Evolutionary conservation across 2,797 vertebrate species (phyloP).

Genomic region (Orientallactaga sibirica): DNA sequence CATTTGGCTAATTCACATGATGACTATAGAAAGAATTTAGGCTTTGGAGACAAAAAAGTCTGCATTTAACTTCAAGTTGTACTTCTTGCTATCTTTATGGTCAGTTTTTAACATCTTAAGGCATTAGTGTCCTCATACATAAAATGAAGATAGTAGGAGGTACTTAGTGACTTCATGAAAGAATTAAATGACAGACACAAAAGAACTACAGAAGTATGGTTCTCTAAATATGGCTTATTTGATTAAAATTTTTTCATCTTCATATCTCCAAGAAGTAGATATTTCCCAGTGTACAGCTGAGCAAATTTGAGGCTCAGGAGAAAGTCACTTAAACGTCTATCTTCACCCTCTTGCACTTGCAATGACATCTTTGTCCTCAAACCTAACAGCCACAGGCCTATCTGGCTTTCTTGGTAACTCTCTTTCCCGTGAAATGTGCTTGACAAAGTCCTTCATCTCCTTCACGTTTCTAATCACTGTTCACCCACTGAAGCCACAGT

Average conservation of each 20-base stretch:
- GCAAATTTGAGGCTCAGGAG: background rate
- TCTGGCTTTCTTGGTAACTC: background rate
- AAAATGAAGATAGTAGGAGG: background rate
- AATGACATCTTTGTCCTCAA: background rate
- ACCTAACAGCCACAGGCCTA: background rate
- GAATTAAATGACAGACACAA: background rate
- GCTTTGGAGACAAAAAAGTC: background rate
- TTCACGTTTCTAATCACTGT: background rate
- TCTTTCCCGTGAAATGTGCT: background rate
- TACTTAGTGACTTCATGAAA: background rate
- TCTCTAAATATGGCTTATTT: too few species aligned
- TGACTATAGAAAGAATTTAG: background rate
- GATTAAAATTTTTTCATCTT: background rate
- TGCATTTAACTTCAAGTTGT: background rate
- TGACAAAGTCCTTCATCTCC: background rate
- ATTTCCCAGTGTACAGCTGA: background rate
- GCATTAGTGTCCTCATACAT: background rate
- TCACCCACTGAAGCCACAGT: too few species aligned
- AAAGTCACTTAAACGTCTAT: background rate
- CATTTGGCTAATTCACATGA: background rate
- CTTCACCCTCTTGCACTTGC: background rate
- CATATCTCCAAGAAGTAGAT: background rate
- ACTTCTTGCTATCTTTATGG: background rate
- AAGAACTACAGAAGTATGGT: background rate
- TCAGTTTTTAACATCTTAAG: background rate